phyloP scores from a whole-genome alignment of 2,888 invertebrate genomes.

The Drosophila subquinaria region DNA sequence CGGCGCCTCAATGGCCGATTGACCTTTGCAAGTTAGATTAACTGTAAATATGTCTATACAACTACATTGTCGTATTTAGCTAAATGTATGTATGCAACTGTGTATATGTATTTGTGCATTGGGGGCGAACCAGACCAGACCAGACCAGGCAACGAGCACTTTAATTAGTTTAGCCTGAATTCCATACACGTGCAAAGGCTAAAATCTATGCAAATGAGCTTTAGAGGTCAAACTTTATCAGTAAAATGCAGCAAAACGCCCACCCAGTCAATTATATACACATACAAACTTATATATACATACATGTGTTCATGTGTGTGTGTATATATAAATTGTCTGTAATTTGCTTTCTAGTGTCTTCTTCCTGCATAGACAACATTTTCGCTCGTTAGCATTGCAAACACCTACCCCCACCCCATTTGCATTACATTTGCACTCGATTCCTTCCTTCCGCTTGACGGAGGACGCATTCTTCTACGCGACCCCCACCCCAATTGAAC shows the following conservation, averaged over 20 bases:
- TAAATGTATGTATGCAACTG: not conserved
- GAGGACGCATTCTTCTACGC: conserved; percentile 19
- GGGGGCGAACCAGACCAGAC: conserved; percentile 13
- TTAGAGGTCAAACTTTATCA: conserved; percentile 74
- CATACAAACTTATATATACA: not conserved
- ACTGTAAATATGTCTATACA: conserved; percentile 60
- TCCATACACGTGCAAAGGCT: conserved; percentile 65
- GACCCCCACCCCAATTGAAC: conserved; percentile 3
- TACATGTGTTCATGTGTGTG: conserved; percentile 10
- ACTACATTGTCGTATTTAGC: not conserved
- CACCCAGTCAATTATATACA: conserved; percentile 44
- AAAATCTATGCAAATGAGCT: conserved; percentile 64
- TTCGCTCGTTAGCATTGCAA: conserved; percentile 60
- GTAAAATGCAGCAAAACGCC: conserved; percentile 42
- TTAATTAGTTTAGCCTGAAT: conserved; percentile 70
- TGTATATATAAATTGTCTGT: conserved; percentile 60
- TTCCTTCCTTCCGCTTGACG: conserved; percentile 63
- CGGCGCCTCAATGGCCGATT: conserved; percentile 74
- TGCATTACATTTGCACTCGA: conserved; percentile 38
- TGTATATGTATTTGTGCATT: not conserved
- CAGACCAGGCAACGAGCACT: conserved; percentile 19
- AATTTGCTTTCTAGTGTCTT: conserved; percentile 74
- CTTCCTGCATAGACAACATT: conserved; percentile 72
- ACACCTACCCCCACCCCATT: conserved; percentile 15
- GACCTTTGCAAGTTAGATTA: conserved; percentile 81